Percentiles rank a stretch among this genome's conserved stretches.
Conservation (phyloP, 2,888 invertebrate species). For the Lepidonotus clava region DNA sequence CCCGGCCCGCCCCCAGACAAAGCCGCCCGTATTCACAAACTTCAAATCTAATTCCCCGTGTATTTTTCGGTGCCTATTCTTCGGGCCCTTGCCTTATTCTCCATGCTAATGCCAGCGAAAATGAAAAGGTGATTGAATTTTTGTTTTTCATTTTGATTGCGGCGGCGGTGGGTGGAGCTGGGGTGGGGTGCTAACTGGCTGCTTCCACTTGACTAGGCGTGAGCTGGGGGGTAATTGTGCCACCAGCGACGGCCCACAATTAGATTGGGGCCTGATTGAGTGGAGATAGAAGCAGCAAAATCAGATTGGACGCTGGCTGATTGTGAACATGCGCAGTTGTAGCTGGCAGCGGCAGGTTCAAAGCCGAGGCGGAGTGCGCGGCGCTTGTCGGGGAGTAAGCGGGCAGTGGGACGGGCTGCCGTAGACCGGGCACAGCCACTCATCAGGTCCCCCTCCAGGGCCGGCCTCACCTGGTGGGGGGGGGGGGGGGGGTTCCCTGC, state of each 20-base stretch:
- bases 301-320: constrained; percentile 29
- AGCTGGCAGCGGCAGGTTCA: constrained; percentile 4
- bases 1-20: neutral
- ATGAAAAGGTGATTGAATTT: constrained; percentile 42
- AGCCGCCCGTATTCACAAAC: neutral
- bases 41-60: neutral
- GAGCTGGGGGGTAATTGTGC: neutral
- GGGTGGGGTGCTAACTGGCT: constrained; percentile 25
- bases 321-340: constrained; percentile 35
- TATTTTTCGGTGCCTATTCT: constrained; percentile 4
- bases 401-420: too few species aligned
- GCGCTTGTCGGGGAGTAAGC: too few species aligned
- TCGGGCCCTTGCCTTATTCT: neutral
- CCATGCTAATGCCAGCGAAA: constrained; percentile 31
- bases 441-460: too few species aligned
- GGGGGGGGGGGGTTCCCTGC: too few species aligned
- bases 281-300: constrained; percentile 38
- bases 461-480: too few species aligned
- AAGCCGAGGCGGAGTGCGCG: neutral
- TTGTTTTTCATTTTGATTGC: constrained; percentile 49
- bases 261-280: constrained; percentile 48
- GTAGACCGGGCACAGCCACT: too few species aligned
- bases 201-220: constrained; percentile 6
- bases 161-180: neutral
- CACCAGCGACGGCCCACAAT: neutral